Base-by-base conservation (phyloP, 2,113 vertebrate species). In the Odocoileus virginianus region DNA sequence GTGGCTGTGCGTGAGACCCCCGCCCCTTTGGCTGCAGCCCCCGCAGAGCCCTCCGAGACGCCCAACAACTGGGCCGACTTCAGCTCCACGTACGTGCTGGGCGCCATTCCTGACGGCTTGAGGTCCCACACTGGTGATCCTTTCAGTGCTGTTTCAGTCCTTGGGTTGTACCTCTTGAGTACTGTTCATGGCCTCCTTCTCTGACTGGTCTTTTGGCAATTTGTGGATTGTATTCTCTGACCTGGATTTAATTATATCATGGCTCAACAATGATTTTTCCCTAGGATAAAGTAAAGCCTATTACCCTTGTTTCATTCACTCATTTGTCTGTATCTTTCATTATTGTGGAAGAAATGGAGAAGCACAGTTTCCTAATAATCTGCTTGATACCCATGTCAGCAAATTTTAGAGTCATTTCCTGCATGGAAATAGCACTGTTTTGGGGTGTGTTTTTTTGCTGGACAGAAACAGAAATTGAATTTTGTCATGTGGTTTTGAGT, bases 31-130 rank as follows among this genome's bases (percentile, higher is more conserved):
- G 97, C 84, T 40, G 92, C 98, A 94, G 90, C 98, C 76, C 94
- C 99, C 64, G 85, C 98, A 1, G 99, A 99, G 89, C 64, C 86
- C 57, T 98, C 99, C 45, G 98, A 99, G 30, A 93, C 99, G 30
- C 98, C 99, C 97, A 99, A 99, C 96, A 99, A 99, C 99, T 99
- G 99, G 99, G 99, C 99, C 2, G 99, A 99, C 98, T 99, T 99
- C 98, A 99, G 99, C 98, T 99, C 99, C 97, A 99, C 99, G 99
- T 99, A 98, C 90, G 99, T 99, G 50, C 94, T 86, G 52, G 28
- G 2, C 47, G 36, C 52, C 58, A 0, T 50, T 54, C 11, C 67
- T 50, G 19, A 14, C 15, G 21, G 4, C 1, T 74, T 64, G 30
- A 83, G 40, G 78, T 30, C 17, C 28, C 76, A n/a, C 1, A 25